These are phyloP conservation scores for Serrognathus titanus DNA, from an alignment of 2,888 invertebrate genomes.

Conservation along the genomic window DNA sequence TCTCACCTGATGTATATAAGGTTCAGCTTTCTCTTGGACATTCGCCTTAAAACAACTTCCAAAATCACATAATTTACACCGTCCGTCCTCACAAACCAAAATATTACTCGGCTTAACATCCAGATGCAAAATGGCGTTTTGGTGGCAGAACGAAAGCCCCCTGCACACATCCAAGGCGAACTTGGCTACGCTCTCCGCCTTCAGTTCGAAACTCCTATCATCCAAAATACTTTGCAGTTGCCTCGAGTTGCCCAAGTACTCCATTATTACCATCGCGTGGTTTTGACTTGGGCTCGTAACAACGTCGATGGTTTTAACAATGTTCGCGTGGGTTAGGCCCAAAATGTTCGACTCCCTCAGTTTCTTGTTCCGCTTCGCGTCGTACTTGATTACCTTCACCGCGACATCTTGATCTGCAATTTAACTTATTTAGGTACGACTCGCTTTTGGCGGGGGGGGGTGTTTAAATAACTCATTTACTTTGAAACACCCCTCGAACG, in stretches of 20 bases:
- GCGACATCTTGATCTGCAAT: slow-evolving; percentile 37
- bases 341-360: slow-evolving; percentile 37
- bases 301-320: slow-evolving; percentile 37
- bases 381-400: slow-evolving; percentile 37
- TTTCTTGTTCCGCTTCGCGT: slow-evolving; percentile 12
- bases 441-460: neutral
- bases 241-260: slow-evolving; percentile 32
- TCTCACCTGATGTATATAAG: slow-evolving; percentile 28
- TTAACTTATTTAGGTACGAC: no score
- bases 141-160: slow-evolving; percentile 40
- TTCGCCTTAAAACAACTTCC: slow-evolving; percentile 36
- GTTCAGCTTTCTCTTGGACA: slow-evolving; percentile 4
- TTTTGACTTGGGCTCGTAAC: slow-evolving; percentile 29
- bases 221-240: slow-evolving; percentile 38
- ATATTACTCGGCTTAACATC: slow-evolving; percentile 46
- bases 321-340: slow-evolving; percentile 34
- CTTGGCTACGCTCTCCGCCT: slow-evolving; percentile 17
- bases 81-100: slow-evolving; percentile 31
- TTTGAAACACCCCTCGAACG: slow-evolving; percentile 38
- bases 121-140: slow-evolving; percentile 39
- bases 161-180: slow-evolving; percentile 35
- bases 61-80: slow-evolving; percentile 46
- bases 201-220: slow-evolving; percentile 19
- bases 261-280: slow-evolving; percentile 41
- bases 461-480: slow-evolving; percentile 21